Percentiles rank a stretch among this genome's conserved stretches.
Conservation (phyloP, 2,113 vertebrate genomes). For the Kobus ellipsiprymnus region DNA sequence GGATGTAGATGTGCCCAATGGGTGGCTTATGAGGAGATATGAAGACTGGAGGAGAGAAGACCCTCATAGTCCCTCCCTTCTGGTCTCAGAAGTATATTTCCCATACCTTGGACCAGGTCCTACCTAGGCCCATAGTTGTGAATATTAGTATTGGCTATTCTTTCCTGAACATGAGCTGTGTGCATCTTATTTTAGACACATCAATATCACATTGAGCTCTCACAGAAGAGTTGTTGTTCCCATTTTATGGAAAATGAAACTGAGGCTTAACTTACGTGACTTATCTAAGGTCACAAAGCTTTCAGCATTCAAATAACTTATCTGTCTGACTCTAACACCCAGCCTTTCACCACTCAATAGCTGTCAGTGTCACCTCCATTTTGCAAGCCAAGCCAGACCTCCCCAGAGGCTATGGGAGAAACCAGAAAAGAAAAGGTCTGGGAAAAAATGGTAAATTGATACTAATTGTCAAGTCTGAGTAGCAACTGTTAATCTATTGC, state of each 20-base stretch:
- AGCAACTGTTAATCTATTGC: neutral
- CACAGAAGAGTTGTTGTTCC: neutral
- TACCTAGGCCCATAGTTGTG: neutral
- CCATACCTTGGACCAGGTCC: neutral
- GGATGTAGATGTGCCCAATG: constrained; percentile 49
- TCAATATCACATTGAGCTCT: neutral
- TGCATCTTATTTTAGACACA: neutral
- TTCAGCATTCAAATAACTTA: neutral
- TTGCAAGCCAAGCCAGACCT: neutral
- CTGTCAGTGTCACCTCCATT: neutral
- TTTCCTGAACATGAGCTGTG: neutral
- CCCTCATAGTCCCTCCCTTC: neutral
- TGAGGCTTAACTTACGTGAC: neutral
- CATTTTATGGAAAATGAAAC: neutral
- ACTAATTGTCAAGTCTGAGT: neutral
- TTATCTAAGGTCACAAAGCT: neutral
- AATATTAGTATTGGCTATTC: neutral
- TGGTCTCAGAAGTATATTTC: neutral
- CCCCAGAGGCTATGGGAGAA: neutral
- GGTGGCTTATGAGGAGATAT: neutral
- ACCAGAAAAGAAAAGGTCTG: neutral
- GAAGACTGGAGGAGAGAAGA: neutral
- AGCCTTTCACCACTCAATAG: neutral
- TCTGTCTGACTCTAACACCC: neutral
- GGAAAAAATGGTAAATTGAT: neutral